Evolutionary conservation across 2,888 invertebrate genomes (phyloP), one percentile per base, ranked within the genome.

Genomic region (Diaphora mendica): DNA sequence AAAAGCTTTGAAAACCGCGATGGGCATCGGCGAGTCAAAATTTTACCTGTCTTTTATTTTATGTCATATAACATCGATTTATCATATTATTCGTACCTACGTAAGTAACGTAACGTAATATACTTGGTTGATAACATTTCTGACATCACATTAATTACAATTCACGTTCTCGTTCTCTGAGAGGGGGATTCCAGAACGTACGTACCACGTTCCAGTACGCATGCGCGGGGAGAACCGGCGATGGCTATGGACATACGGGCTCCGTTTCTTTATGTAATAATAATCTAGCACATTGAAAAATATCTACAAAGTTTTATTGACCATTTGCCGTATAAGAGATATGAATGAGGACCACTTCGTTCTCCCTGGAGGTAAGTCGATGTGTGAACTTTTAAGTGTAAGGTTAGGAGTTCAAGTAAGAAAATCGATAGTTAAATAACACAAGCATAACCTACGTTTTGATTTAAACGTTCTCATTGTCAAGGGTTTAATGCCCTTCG

Each of bases 281-380:
- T 82, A 77, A 79, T 80, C 74, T 80, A 82, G 78, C 71, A 79
- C 75, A 74, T 78, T 75, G 74, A 78, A 79, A 81, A 81, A 83
- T 82, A 81, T 84, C 79, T 88, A 87, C 85, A 87, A 81, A 89
- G 86, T 91, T 94, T 95, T 85, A 89, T 89, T 88, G 86, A 90
- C 80, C 86, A 90, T 90, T 89, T 91, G 94, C 87, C 88, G 90
- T 81, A 92, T 91, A 95, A 93, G 91, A 95, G 97, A 97, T 98
- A 98, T 98, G 98, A 98, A 98, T 98, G 98, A 97, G 97, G 98
- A 97, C 97, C 96, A 98, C 97, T 96, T 97, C 97, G 96, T 96
- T 97, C 95, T 97, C 97, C 94, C 96, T 97, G 96, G 97, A 98
- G 97, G 98, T 98, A 96, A 96, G 96, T 64, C 66, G 86, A 77